These are phyloP conservation scores for Alsophila aescularia DNA, from an alignment of 2,888 invertebrate genomes.

Conservation along the genomic window DNA sequence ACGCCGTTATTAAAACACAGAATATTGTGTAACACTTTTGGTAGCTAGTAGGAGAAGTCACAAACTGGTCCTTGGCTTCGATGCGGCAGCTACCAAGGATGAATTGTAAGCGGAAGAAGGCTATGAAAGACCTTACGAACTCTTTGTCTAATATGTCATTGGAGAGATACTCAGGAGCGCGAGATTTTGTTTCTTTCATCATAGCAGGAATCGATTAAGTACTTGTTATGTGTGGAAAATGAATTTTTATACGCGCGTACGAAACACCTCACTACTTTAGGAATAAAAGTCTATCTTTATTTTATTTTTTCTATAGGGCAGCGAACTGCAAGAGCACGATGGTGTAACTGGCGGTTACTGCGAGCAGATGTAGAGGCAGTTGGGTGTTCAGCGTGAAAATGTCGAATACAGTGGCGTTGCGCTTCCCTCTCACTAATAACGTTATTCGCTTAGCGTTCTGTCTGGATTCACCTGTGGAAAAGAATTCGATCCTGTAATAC, in stretches of 20 bases:
- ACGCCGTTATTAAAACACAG: conserved; percentile 33
- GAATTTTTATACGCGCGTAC: too few relatives aligned
- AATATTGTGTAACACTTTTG: conserved; percentile 56
- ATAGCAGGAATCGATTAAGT: too few relatives aligned
- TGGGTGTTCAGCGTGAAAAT: conserved; percentile 54
- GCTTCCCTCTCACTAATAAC: conserved; percentile 55
- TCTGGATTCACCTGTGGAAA: conserved; percentile 52
- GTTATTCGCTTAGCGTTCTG: conserved; percentile 54
- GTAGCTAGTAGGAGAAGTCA: conserved; percentile 51
- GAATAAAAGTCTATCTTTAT: neutral
- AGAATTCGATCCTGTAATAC: neutral
- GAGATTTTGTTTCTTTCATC: conserved; percentile 22
- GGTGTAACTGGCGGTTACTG: conserved; percentile 62
- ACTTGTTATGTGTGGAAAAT: too few relatives aligned
- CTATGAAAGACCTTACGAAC: conserved; percentile 48
- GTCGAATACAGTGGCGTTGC: conserved; percentile 56
- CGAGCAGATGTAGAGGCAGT: conserved; percentile 55
- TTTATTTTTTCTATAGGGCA: conserved; percentile 41
- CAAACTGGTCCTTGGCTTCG: conserved; percentile 51
- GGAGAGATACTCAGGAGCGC: conserved; percentile 54
- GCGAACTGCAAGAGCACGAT: conserved; percentile 64
- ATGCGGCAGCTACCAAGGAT: conserved; percentile 58
- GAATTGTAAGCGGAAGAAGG: conserved; percentile 49
- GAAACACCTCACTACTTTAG: neutral
- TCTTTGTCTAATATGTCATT: conserved; percentile 58